Conservation (phyloP, 1,140 invertebrate species). For the Myzus persicae region DNA sequence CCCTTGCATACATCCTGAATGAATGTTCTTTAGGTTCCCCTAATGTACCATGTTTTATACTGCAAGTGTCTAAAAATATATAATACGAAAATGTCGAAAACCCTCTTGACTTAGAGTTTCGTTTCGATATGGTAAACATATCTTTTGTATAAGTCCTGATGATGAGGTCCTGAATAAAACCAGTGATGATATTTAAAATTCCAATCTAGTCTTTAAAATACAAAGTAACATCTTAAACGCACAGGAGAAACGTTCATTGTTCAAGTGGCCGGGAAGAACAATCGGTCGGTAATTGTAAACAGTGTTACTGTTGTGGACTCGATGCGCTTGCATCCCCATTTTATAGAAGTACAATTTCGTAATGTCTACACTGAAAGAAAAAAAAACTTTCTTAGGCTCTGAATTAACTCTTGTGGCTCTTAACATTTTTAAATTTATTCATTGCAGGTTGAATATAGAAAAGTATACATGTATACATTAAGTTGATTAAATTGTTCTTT, state of each 20-base stretch:
- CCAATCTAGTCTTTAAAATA: slow-evolving; percentile 31
- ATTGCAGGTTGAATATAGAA: not conserved
- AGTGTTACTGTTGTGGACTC: not conserved
- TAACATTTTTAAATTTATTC: not conserved
- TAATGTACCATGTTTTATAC: not conserved
- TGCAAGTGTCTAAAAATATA: not conserved
- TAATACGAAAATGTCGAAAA: not conserved
- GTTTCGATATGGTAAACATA: slow-evolving; percentile 1
- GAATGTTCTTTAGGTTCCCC: not conserved
- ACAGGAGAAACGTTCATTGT: not conserved
- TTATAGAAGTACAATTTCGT: not conserved
- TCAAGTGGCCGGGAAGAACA: not conserved
- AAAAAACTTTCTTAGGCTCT: not conserved
- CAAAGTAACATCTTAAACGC: not conserved
- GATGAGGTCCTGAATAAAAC: slow-evolving; percentile 12
- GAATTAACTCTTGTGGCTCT: not conserved
- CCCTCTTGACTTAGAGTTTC: not conserved
- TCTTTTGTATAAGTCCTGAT: not conserved
- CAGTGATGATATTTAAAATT: slow-evolving; percentile 23
- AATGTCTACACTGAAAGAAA: not conserved
- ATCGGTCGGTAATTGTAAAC: slow-evolving; percentile 30
- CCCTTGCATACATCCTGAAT: not conserved
- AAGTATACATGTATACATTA: not conserved
- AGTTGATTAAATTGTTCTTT: not conserved
- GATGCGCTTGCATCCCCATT: not conserved